phyloP scores from a whole-genome alignment of 1,140 invertebrate species.

The Tetragnatha versicolor region DNA sequence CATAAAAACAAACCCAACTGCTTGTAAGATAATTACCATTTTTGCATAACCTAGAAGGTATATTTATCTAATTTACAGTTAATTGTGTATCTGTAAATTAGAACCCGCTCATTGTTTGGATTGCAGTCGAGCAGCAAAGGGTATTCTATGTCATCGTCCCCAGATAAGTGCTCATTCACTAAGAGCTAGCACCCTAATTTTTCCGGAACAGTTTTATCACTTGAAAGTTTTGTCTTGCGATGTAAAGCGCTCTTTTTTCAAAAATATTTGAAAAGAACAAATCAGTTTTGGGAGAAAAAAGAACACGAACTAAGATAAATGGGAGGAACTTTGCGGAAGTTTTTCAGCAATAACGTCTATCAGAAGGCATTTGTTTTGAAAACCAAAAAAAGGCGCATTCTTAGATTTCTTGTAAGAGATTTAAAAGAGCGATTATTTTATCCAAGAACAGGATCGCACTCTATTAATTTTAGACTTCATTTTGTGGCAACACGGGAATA shows the following conservation, averaged over 20 bases:
- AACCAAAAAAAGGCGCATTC: neutral
- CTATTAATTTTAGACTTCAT: too few species aligned
- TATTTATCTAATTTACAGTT: too few species aligned
- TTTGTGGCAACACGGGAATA: too few species aligned
- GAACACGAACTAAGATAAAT: slow-evolving; percentile 1
- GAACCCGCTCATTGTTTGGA: neutral
- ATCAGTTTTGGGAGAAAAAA: neutral
- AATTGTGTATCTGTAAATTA: neutral
- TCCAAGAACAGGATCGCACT: too few species aligned
- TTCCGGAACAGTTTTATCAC: neutral
- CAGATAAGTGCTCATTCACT: too few species aligned
- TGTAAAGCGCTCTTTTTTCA: neutral
- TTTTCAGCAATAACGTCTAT: neutral
- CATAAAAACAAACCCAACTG: too few species aligned
- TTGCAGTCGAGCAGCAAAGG: neutral
- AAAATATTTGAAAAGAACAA: neutral
- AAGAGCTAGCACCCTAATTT: neutral
- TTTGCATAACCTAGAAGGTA: too few species aligned
- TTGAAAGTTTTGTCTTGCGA: neutral
- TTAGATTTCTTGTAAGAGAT: neutral
- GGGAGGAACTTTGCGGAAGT: neutral
- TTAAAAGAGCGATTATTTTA: neutral
- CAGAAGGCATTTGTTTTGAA: neutral
- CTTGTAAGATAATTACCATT: too few species aligned
- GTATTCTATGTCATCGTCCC: neutral